Conservation (phyloP, 2,797 vertebrate genomes). For the Macrochelys suwanniensis region DNA sequence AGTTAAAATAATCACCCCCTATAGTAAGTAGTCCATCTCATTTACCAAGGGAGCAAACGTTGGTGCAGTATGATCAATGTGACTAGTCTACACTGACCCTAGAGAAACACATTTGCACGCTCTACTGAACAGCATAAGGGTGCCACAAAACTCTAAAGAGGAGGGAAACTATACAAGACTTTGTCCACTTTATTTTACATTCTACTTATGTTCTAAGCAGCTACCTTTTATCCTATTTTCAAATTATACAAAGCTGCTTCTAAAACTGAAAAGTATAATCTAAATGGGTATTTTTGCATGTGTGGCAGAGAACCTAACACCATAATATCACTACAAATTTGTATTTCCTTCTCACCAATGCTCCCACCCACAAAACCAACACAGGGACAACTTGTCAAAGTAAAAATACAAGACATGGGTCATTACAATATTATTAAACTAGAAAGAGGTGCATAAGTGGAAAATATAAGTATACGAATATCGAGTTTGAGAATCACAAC, state of each 20-base stretch:
- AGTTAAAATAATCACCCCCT: conserved; percentile 64
- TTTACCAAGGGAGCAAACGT: conserved; percentile 56
- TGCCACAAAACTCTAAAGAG: not conserved
- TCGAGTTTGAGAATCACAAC: conserved; percentile 34
- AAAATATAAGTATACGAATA: not conserved
- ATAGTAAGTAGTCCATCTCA: conserved; percentile 69
- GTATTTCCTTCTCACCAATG: conserved; percentile 51
- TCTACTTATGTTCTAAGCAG: not conserved
- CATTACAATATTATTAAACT: not conserved
- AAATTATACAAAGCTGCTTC: not conserved
- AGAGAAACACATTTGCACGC: conserved; percentile 59
- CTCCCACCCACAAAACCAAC: not conserved
- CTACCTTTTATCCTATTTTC: not conserved
- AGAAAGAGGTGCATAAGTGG: not conserved
- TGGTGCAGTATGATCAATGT: conserved; percentile 54
- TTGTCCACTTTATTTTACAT: not conserved
- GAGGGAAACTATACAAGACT: not conserved
- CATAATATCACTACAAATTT: conserved; percentile 50
- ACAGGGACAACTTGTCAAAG: conserved; percentile 28
- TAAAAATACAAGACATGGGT: conserved; percentile 22
- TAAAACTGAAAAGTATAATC: conserved; percentile 7
- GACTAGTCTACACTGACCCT: conserved; percentile 45
- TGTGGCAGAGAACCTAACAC: not conserved
- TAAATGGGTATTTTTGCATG: not conserved
- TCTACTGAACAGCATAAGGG: conserved; percentile 14